These are phyloP conservation scores for Gavialis gangeticus DNA, from an alignment of 2,113 vertebrate genomes.

Conservation along the genomic window DNA sequence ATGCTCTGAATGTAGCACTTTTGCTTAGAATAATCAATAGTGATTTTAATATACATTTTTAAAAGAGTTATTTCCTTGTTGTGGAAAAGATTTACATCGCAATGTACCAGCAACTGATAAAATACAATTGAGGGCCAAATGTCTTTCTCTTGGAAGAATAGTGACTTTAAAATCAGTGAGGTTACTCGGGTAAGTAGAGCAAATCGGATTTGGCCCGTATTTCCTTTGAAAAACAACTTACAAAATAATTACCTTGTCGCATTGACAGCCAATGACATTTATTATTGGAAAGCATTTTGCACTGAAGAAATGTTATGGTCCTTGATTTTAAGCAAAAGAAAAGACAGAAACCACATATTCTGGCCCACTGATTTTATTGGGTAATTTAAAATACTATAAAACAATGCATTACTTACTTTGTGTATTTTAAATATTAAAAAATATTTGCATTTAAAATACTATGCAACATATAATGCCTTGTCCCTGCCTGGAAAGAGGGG, in stretches of 20 bases:
- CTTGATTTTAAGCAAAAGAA: not conserved
- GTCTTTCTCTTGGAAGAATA: constrained; percentile 42
- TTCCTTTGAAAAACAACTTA: constrained; percentile 52
- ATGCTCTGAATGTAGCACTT: not conserved
- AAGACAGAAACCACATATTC: accelerated
- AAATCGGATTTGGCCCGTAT: constrained; percentile 46
- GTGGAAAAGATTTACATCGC: constrained; percentile 66
- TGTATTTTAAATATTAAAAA: not conserved
- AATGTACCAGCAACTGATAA: constrained; percentile 53
- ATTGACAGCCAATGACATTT: constrained; percentile 41
- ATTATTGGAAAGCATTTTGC: constrained; percentile 14
- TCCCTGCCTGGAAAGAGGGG: accelerated
- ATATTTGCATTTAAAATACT: not conserved
- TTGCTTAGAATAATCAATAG: constrained; percentile 72
- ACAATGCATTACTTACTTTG: accelerated
- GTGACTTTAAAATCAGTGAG: constrained; percentile 62
- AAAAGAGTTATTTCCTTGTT: constrained; percentile 73
- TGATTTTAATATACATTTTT: constrained; percentile 67
- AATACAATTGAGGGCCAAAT: constrained; percentile 69
- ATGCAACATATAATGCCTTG: not conserved
- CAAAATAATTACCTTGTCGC: constrained; percentile 50
- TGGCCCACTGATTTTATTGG: not conserved
- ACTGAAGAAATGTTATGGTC: constrained; percentile 19
- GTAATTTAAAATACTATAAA: accelerated
- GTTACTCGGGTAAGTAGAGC: constrained; percentile 49